Percentiles rank a stretch among this genome's conserved stretches.
Evolutionary conservation across 1,140 invertebrate species (phyloP).

Genomic region (Drosophila repleta): DNA sequence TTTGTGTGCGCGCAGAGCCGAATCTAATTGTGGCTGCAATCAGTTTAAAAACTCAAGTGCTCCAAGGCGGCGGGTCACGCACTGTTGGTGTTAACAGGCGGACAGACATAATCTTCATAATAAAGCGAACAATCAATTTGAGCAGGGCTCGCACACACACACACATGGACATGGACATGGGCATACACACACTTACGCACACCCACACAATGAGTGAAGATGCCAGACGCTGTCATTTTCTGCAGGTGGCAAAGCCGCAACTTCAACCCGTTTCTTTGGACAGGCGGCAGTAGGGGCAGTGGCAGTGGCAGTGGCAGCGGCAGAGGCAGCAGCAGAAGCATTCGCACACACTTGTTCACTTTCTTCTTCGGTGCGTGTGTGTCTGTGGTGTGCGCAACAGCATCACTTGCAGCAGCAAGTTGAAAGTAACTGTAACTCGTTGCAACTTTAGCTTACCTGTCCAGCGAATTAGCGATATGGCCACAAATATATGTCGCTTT

Average conservation of each 20-base stretch:
- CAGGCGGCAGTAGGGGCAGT: constrained; percentile 23
- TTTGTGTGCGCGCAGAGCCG: constrained; percentile 50
- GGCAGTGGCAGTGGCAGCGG: background rate
- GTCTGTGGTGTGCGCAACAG: constrained; percentile 25
- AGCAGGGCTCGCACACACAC: constrained; percentile 25
- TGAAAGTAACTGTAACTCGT: constrained; percentile 67
- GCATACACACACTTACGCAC: constrained; percentile 11
- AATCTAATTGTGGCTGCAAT: constrained; percentile 67
- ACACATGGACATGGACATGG: constrained; percentile 12
- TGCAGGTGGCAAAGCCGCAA: constrained; percentile 42
- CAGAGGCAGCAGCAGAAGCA: constrained; percentile 57
- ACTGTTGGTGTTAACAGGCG: constrained; percentile 57
- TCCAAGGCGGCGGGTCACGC: constrained; percentile 41
- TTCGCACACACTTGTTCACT: constrained; percentile 76
- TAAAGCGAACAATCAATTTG: constrained; percentile 60
- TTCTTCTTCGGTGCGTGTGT: constrained; percentile 56
- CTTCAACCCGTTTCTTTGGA: constrained; percentile 52
- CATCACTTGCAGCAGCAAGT: constrained; percentile 34
- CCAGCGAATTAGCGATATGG: constrained; percentile 57
- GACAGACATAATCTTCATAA: constrained; percentile 51
- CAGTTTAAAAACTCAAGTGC: constrained; percentile 46
- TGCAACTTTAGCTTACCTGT: constrained; percentile 52
- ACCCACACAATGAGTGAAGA: constrained; percentile 34
- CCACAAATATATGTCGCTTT: constrained; percentile 64
- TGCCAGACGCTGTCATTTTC: constrained; percentile 38